phyloP scores from a whole-genome alignment of 1,140 invertebrate genomes.

The Brachionus rotundiformis region DNA sequence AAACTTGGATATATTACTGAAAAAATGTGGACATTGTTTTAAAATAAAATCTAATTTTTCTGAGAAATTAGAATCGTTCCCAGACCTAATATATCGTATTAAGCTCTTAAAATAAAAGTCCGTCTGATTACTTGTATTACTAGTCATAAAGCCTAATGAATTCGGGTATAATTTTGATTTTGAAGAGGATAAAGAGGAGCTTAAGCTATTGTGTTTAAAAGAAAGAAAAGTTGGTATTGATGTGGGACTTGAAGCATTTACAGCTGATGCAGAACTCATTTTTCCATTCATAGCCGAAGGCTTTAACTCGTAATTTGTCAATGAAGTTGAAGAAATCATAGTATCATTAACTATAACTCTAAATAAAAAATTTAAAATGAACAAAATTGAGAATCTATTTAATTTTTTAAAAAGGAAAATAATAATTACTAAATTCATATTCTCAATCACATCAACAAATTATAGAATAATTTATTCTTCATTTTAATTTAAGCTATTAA shows the following conservation, averaged over 20 bases:
- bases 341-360: too few species aligned
- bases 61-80: neutral
- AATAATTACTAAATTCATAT: too few species aligned
- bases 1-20: neutral
- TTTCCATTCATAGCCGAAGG: neutral
- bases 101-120: constrained; percentile 43
- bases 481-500: too few species aligned
- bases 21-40: constrained; percentile 38
- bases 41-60: constrained; percentile 49
- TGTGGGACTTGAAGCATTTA: constrained; percentile 6
- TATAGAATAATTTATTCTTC: too few species aligned
- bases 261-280: constrained; percentile 29
- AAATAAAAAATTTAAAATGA: too few species aligned
- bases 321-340: constrained; percentile 33
- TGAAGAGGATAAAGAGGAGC: neutral
- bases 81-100: constrained; percentile 23
- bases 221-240: neutral
- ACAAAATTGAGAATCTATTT: too few species aligned
- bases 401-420: too few species aligned
- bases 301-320: constrained; percentile 35
- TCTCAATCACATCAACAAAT: too few species aligned
- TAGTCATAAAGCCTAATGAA: neutral
- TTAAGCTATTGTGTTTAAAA: neutral
- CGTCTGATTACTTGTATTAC: neutral
- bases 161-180: neutral